These are phyloP conservation scores for Sitobion miscanthi DNA, from an alignment of 1,140 invertebrate species.

Conservation along the genomic window DNA sequence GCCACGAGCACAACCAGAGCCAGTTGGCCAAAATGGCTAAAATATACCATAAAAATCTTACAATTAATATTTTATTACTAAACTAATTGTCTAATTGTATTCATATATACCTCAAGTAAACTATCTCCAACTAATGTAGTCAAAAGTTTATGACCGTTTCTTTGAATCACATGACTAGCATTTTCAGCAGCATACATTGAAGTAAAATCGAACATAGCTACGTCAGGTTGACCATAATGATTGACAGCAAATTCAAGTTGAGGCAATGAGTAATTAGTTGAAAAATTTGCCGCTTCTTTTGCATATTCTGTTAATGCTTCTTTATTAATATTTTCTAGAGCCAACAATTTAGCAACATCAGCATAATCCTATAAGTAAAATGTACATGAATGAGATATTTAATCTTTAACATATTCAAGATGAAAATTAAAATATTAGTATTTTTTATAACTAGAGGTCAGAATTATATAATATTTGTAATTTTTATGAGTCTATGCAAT, in stretches of 20 bases:
- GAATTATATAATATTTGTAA: not conserved
- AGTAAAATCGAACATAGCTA: slow-evolving; percentile 99
- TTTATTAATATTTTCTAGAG: slow-evolving; percentile 89
- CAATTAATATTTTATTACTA: not conserved
- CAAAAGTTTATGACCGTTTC: slow-evolving; percentile 79
- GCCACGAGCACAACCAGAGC: slow-evolving; percentile 95
- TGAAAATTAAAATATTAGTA: not conserved
- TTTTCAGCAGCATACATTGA: slow-evolving; percentile 98
- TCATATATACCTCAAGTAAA: slow-evolving; percentile 78
- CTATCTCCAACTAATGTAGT: slow-evolving; percentile 94
- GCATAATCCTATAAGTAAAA: slow-evolving; percentile 75
- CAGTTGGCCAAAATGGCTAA: slow-evolving; percentile 97
- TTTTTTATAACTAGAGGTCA: not conserved
- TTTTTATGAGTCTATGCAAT: not conserved
- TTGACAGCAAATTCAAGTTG: slow-evolving; percentile 95
- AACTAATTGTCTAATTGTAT: not conserved
- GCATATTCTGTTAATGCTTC: slow-evolving; percentile 91
- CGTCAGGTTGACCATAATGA: slow-evolving; percentile 96
- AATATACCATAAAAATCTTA: slow-evolving; percentile 60
- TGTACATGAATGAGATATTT: not conserved
- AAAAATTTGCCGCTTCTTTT: slow-evolving; percentile 93
- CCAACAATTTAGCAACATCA: slow-evolving; percentile 87
- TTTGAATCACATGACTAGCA: slow-evolving; percentile 81
- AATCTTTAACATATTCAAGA: too few species aligned
- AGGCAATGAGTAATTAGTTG: slow-evolving; percentile 89